Base-by-base conservation (phyloP, 2,888 invertebrate species). In the Bugula neritina region DNA sequence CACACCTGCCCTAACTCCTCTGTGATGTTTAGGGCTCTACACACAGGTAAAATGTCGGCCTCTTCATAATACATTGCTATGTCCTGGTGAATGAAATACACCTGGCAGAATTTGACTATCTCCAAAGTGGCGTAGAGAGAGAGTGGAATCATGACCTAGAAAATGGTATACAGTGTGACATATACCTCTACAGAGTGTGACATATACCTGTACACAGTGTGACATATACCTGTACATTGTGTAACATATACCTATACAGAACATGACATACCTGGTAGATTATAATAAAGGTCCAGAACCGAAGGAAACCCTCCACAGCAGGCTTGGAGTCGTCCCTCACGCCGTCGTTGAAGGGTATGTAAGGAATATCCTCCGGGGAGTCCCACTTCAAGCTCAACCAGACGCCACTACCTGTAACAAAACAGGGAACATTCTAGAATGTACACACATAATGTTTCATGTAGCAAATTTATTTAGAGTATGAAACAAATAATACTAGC, bases 91-190 rank as follows among this genome's bases (percentile, higher is more conserved):
- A 98, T 96, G 84, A 95, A 94, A 85, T 91, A 96, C 70, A 96
- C 92, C 87, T 98, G 97, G 74, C 93, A 88, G 75, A 97, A 89
- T 85, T 97, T 98, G 77, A 96, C 93, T 87, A 98, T 89, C 86
- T 98, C 98, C 80, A 98, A 90, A 1, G 96, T 94, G 72, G 98
- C 97, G 86, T 98, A 98, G 74, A 98, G 86, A 5, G 97, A 95
- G 69, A 98, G 87, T 0, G 98, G 98, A 82, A 98, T 96, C 91
- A 98, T 93, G 74, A 96, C 92, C 90, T 90, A 84, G 10, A 80
- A 55, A 13, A 21, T 52, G 17, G n/a, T n/a, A n/a, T n/a, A n/a
- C n/a, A n/a, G 10, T 13, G 17, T 52, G 10, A 52, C 21, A 13
- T 52, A 21, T 17, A 13, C 10, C 10, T 52, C 10, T 10, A 13